Evolutionary conservation across 2,888 invertebrate species (phyloP), one percentile per base, ranked within the genome.

Genomic region (Callinectes sapidus): DNA sequence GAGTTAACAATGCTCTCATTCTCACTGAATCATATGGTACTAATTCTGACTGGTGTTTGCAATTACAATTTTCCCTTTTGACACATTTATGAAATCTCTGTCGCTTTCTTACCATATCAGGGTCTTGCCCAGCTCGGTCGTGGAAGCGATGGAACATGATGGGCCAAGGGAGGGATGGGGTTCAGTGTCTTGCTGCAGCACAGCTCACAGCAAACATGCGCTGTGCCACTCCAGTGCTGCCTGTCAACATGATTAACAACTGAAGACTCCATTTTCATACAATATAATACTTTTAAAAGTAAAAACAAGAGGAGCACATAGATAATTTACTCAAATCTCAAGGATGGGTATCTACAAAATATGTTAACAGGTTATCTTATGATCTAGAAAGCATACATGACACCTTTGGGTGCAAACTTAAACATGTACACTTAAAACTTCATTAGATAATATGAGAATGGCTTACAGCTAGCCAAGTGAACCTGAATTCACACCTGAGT

Each of bases 71-170:
- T 42, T 35, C 39, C n/a, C 28, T 28, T 28, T 16, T 2, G 81
- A 32, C 35, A 32, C 16, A 35, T 28, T 10, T 10, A n/a, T 18
- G 3, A 42, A 16, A 42, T 6, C 87, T 23, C 28, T 87, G 42
- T 48, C 61, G 10, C 87, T 39, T 18, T 23, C 93, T 93, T 89
- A 93, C 93, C 90, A 93, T 93, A 42, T 93, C 91, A 87, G 91
- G 89, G 91, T 93, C 93, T 87, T 93, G 93, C 85, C 91, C 91
- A 71, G 91, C 55, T 87, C 91, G 89, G 93, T 93, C 93, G 48
- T 93, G 93, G 87, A 91, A 93, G 91, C 93, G 93, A 48, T 93
- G 93, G 71, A 93, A 93, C 93, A 93, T 93, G 89, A 48, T 91
- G 90, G 32, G 55, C 61, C 71, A 18, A 54, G 42, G 89, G 42